These are phyloP conservation scores for Schizaphis graminum DNA, from an alignment of 2,888 invertebrate genomes.

Conservation along the genomic window DNA sequence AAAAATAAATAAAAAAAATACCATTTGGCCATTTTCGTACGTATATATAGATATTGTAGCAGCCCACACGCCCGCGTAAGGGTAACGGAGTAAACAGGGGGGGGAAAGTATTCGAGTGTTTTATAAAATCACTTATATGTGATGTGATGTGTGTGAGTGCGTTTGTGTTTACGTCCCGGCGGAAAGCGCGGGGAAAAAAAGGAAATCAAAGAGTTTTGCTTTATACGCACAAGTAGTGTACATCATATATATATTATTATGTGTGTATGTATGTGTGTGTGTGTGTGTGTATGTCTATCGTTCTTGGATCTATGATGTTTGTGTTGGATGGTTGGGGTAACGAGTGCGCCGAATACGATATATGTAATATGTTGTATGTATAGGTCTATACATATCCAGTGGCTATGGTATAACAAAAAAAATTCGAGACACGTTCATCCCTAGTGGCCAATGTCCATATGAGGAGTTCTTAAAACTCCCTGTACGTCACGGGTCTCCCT, in stretches of 20 bases:
- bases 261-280: too few species aligned
- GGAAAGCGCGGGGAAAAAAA: not conserved
- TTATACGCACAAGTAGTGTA: not conserved
- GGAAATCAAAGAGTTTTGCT: conserved; percentile 57
- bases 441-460: conserved; percentile 59
- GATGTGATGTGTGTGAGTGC: not conserved
- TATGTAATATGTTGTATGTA: not conserved
- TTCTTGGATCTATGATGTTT: conserved; percentile 42
- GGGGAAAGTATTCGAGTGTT: conserved; percentile 41
- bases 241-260: not conserved
- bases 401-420: not conserved
- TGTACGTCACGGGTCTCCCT: not conserved
- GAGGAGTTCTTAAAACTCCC: conserved; percentile 48
- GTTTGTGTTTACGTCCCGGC: conserved; percentile 22
- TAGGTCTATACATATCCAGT: not conserved
- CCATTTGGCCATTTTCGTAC: conserved; percentile 28
- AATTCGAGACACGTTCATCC: conserved; percentile 62
- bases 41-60: not conserved
- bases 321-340: conserved; percentile 17
- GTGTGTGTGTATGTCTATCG: not conserved
- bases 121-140: conserved; percentile 58
- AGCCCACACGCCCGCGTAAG: not conserved
- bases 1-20: not conserved
- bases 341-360: not conserved
- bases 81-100: not conserved